A percentile compares a stretch with the other conserved stretches of the same genome.
phyloP scores from a whole-genome alignment of 2,797 vertebrate genomes.

The Forpus xanthops region DNA sequence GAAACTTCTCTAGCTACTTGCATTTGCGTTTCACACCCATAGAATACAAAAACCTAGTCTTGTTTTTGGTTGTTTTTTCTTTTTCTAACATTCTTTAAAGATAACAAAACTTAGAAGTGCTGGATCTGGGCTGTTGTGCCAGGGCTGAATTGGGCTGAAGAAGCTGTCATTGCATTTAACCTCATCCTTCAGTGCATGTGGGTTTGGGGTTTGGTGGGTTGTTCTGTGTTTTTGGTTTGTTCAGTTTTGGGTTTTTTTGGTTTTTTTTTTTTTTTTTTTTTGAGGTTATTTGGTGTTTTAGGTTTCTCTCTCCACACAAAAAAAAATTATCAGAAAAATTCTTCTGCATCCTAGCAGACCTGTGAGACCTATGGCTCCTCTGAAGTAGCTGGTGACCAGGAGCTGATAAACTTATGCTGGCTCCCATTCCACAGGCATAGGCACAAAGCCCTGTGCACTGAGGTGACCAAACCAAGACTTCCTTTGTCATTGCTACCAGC shows the following conservation, averaged over 20 bases:
- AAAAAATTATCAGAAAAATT: background rate
- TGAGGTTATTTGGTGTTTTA: background rate
- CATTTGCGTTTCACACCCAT: background rate
- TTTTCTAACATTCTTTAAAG: background rate
- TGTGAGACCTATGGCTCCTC: background rate
- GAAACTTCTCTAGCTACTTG: background rate
- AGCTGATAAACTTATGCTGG: background rate
- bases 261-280: too few relatives aligned
- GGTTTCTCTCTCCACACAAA: background rate
- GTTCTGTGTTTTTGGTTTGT: background rate
- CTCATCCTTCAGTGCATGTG: background rate
- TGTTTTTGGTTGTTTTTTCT: background rate
- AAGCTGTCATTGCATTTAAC: background rate
- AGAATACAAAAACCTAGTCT: background rate
- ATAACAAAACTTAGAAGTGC: background rate
- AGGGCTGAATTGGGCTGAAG: background rate
- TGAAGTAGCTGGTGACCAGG: background rate
- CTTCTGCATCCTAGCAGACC: background rate
- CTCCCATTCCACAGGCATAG: background rate
- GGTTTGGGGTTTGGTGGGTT: rapidly evolving
- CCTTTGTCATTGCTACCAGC: background rate
- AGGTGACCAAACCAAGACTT: background rate
- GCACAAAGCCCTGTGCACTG: background rate
- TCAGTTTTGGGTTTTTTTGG: background rate
- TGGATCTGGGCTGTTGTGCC: background rate